Conservation (phyloP, 2,888 invertebrate species). For the Clistopyga incitator region DNA sequence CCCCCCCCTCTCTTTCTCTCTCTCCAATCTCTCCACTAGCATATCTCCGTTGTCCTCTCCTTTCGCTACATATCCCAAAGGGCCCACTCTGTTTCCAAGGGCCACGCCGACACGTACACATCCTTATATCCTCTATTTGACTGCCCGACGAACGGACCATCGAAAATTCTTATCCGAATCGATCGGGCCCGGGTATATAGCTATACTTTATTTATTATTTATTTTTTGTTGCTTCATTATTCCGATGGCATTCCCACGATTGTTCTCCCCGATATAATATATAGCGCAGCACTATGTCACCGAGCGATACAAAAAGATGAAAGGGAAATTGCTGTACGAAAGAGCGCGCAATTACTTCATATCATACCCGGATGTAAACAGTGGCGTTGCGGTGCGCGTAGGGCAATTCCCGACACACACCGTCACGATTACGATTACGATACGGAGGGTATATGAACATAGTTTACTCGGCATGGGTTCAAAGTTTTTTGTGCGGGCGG, state of each 20-base stretch:
- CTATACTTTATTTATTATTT: not conserved
- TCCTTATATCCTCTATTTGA: constrained; percentile 38
- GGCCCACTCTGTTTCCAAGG: constrained; percentile 57
- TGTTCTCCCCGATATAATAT: constrained; percentile 35
- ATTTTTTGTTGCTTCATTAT: constrained; percentile 10
- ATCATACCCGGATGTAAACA: constrained; percentile 56
- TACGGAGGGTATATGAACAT: constrained; percentile 5
- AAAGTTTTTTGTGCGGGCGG: constrained; percentile 51
- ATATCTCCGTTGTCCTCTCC: constrained; percentile 2
- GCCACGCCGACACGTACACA: constrained; percentile 19
- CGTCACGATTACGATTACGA: constrained; percentile 39
- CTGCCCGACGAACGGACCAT: constrained; percentile 27
- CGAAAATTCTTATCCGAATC: constrained; percentile 51
- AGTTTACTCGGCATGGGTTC: constrained; percentile 38
- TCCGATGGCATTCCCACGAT: constrained; percentile 48
- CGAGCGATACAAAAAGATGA: constrained; percentile 31
- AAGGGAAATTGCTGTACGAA: constrained; percentile 30
- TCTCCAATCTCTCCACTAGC: constrained; percentile 39
- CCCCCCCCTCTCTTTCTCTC: constrained; percentile 38
- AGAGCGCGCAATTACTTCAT: constrained; percentile 47
- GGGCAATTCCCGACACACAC: constrained; percentile 40
- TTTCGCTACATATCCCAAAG: constrained; percentile 44
- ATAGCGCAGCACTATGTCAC: not conserved
- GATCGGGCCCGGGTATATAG: constrained; percentile 35
- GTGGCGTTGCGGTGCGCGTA: constrained; percentile 4